These are phyloP conservation scores for Vireo altiloquus DNA, from an alignment of 2,113 vertebrate species.

Conservation along the genomic window DNA sequence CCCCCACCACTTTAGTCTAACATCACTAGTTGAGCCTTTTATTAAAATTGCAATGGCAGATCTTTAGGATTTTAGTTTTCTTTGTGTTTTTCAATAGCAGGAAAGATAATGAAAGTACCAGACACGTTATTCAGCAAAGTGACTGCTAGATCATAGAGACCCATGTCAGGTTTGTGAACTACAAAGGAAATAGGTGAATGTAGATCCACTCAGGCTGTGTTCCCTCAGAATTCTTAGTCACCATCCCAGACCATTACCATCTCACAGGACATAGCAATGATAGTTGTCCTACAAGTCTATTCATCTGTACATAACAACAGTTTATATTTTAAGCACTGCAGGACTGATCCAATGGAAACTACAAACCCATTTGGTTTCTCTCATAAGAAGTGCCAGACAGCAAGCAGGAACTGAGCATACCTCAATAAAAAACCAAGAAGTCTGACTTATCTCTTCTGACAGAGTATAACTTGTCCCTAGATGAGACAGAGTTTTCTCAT, in stretches of 20 bases:
- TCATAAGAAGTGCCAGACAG: background rate
- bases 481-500: background rate
- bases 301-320: background rate
- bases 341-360: background rate
- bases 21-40: background rate
- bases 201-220: background rate
- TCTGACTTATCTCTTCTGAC: background rate
- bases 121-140: background rate
- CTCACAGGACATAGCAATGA: background rate
- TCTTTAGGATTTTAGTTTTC: background rate
- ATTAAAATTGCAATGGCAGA: background rate
- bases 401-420: background rate
- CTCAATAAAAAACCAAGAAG: background rate
- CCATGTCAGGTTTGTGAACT: background rate
- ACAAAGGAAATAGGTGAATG: background rate
- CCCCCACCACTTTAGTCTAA: background rate
- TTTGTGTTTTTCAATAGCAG: background rate
- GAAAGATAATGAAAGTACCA: background rate
- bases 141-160: background rate
- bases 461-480: background rate
- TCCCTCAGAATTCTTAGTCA: background rate
- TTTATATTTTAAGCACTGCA: background rate
- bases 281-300: background rate
- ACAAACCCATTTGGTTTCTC: background rate
- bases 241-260: background rate